Conservation (phyloP, 1,140 invertebrate genomes). For the Oncopeltus fasciatus region DNA sequence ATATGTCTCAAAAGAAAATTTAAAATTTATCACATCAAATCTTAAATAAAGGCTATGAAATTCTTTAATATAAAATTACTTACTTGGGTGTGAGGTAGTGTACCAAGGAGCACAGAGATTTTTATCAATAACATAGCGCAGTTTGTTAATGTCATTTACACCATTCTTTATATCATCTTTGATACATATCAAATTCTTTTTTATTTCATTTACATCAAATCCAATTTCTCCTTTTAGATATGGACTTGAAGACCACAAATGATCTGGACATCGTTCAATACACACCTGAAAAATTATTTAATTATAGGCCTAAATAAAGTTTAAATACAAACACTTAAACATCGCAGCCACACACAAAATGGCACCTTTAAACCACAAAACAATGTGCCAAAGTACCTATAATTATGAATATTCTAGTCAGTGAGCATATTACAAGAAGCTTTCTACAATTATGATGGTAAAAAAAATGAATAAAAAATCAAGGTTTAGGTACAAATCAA, state of each 20-base stretch:
- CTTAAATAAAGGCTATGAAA: background rate
- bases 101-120: slow-evolving; percentile 62
- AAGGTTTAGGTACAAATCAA: too few species aligned
- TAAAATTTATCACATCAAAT: too few species aligned
- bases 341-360: too few species aligned
- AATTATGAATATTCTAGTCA: too few species aligned
- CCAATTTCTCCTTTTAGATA: slow-evolving; percentile 2
- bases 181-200: slow-evolving; percentile 41
- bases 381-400: too few species aligned
- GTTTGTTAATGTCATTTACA: slow-evolving; percentile 26
- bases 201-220: slow-evolving; percentile 16
- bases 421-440: too few species aligned
- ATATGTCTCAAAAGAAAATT: too few species aligned
- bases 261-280: slow-evolving; percentile 53
- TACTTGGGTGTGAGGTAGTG: slow-evolving; percentile 54
- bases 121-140: slow-evolving; percentile 36
- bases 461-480: too few species aligned
- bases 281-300: slow-evolving; percentile 58
- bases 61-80: slow-evolving; percentile 25
- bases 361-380: too few species aligned
- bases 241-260: slow-evolving; percentile 27
- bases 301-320: too few species aligned
- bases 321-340: too few species aligned
- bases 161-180: slow-evolving; percentile 37
- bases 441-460: too few species aligned